These are phyloP conservation scores for Triplophysa bombifrons DNA, from an alignment of 2,797 vertebrate genomes.

Conservation along the genomic window DNA sequence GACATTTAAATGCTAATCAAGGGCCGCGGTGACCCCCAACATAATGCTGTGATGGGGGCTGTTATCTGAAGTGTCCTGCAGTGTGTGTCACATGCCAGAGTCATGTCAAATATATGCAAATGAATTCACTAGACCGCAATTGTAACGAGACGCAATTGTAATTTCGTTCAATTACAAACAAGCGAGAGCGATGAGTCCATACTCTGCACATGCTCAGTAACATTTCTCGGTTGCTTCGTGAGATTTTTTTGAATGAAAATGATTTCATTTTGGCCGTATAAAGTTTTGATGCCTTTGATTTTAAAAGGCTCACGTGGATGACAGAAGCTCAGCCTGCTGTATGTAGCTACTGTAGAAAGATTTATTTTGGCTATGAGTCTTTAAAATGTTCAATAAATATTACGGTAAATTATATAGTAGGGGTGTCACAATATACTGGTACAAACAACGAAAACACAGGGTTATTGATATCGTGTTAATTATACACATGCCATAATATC, in stretches of 20 bases:
- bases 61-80: constrained; percentile 40
- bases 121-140: constrained; percentile 1
- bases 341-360: too few species aligned
- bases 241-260: too few species aligned
- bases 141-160: not conserved
- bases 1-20: constrained; percentile 56
- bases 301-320: too few species aligned
- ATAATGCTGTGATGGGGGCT: constrained; percentile 36
- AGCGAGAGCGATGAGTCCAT: not conserved
- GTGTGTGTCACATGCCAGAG: constrained; percentile 1
- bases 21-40: constrained; percentile 35
- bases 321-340: too few species aligned
- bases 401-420: too few species aligned
- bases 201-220: not conserved
- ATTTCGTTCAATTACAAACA: not conserved
- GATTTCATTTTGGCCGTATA: not conserved
- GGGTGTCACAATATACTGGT: too few species aligned
- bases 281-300: too few species aligned
- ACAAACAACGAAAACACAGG: too few species aligned
- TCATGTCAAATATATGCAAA: constrained; percentile 29
- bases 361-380: too few species aligned
- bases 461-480: too few species aligned
- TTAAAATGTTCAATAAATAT: too few species aligned
- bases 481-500: too few species aligned
- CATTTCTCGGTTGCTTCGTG: not conserved